A percentile compares a stretch with the other conserved stretches of the same genome.
Evolutionary conservation across 1,140 invertebrate genomes (phyloP).

Genomic region (Microplitis demolitor): DNA sequence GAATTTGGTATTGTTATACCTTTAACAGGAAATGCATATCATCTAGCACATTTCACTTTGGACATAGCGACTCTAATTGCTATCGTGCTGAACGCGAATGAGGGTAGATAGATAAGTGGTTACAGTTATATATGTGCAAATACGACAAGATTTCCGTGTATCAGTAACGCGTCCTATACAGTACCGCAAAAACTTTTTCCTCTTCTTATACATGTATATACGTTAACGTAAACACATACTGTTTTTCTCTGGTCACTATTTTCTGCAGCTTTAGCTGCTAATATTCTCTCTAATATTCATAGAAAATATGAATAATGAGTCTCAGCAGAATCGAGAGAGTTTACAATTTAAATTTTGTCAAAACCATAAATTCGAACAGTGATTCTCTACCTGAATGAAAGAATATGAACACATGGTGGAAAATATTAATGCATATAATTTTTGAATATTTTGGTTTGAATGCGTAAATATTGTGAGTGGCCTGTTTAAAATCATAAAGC

Average conservation of each 20-base stretch:
- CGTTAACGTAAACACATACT: no score
- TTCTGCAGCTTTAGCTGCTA: not conserved
- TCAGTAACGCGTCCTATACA: not conserved
- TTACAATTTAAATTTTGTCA: constrained; percentile 31
- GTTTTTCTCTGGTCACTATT: no score
- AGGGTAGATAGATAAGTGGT: constrained; percentile 22
- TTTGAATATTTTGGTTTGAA: no score
- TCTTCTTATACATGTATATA: no score
- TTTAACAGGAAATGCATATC: constrained; percentile 9
- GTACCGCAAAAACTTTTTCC: not conserved
- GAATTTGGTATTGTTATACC: not conserved
- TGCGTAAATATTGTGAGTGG: no score
- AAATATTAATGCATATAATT: no score
- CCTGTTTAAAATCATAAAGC: no score
- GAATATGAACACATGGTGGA: no score
- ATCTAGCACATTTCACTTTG: constrained; percentile 20
- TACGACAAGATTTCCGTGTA: constrained; percentile 28
- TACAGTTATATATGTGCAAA: constrained; percentile 18
- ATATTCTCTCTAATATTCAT: constrained; percentile 20
- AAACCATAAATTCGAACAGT: constrained; percentile 12
- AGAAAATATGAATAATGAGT: constrained; percentile 33
- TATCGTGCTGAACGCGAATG: constrained; percentile 10
- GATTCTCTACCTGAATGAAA: not conserved
- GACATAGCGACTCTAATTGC: constrained; percentile 18
- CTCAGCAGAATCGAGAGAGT: constrained; percentile 5